phyloP scores from a whole-genome alignment of 2,797 vertebrate species.

The Echeneis naucrates region DNA sequence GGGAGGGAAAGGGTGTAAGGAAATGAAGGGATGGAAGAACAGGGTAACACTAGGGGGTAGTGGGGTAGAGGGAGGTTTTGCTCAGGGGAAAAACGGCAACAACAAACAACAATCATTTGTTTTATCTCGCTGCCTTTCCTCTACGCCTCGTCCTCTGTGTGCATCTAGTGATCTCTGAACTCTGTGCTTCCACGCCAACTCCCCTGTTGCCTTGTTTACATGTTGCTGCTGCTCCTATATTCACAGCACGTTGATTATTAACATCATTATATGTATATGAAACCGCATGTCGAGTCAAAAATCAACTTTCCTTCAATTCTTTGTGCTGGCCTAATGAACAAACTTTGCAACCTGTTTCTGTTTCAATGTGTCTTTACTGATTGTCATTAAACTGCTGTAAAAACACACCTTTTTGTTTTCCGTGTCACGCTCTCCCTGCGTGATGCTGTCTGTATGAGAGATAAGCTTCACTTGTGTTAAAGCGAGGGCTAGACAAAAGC shows the following conservation, averaged over 20 bases:
- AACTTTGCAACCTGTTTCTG: constrained; percentile 56
- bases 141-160: constrained; percentile 61
- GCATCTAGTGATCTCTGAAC: constrained; percentile 82
- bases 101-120: constrained; percentile 81
- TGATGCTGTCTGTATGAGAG: constrained; percentile 1
- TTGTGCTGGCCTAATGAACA: constrained; percentile 69
- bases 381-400: constrained; percentile 58
- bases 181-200: constrained; percentile 68
- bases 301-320: constrained; percentile 64
- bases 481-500: constrained; percentile 20
- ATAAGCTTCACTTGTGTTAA: constrained; percentile 14
- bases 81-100: constrained; percentile 73
- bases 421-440: not conserved
- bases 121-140: constrained; percentile 74
- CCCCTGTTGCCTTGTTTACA: constrained; percentile 83
- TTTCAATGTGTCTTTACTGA: constrained; percentile 36
- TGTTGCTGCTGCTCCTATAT: constrained; percentile 54
- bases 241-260: constrained; percentile 74
- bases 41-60: constrained; percentile 61
- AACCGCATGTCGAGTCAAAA: constrained; percentile 66
- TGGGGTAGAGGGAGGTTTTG: constrained; percentile 69
- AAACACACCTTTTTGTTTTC: constrained; percentile 67
- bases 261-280: constrained; percentile 76
- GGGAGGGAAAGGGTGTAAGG: constrained; percentile 35
- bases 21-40: constrained; percentile 58